phyloP scores from a whole-genome alignment of 2,888 invertebrate species.

The Pollenia labialis region DNA sequence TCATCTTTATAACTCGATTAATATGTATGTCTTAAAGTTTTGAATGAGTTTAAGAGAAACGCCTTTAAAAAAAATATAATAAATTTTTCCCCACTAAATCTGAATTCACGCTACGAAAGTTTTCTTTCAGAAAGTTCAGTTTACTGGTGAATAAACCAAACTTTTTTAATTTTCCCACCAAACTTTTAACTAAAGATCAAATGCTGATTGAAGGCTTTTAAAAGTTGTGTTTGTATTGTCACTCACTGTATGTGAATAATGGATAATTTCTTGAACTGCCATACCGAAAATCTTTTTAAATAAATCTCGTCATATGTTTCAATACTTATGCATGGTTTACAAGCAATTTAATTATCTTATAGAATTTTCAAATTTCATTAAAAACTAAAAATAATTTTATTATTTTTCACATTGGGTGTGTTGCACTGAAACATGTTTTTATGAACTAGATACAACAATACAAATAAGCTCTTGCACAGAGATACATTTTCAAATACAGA shows the following conservation, averaged over 20 bases:
- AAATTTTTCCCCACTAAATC: too few relatives aligned
- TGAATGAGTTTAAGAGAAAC: too few relatives aligned
- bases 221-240: slow-evolving; percentile 15
- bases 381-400: slow-evolving; percentile 40
- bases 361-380: slow-evolving; percentile 22
- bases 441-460: slow-evolving; percentile 33
- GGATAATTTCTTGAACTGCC: not conserved
- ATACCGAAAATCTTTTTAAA: slow-evolving; percentile 13
- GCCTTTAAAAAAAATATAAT: too few relatives aligned
- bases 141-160: too few relatives aligned
- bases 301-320: slow-evolving; percentile 41
- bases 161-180: not conserved
- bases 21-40: too few relatives aligned
- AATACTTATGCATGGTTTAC: slow-evolving; percentile 18
- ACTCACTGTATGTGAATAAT: slow-evolving; percentile 28
- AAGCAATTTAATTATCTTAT: slow-evolving; percentile 13
- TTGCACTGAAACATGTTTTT: slow-evolving; percentile 47
- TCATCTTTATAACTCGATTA: too few relatives aligned
- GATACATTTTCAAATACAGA: slow-evolving; percentile 32
- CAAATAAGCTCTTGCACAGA: slow-evolving; percentile 3
- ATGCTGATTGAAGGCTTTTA: not conserved
- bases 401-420: slow-evolving; percentile 63
- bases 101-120: too few relatives aligned
- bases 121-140: too few relatives aligned
- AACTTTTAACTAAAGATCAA: not conserved